A percentile compares a stretch with the other conserved stretches of the same genome.
Conservation (phyloP, 2,113 vertebrate species). For the Notothenia coriiceps region DNA sequence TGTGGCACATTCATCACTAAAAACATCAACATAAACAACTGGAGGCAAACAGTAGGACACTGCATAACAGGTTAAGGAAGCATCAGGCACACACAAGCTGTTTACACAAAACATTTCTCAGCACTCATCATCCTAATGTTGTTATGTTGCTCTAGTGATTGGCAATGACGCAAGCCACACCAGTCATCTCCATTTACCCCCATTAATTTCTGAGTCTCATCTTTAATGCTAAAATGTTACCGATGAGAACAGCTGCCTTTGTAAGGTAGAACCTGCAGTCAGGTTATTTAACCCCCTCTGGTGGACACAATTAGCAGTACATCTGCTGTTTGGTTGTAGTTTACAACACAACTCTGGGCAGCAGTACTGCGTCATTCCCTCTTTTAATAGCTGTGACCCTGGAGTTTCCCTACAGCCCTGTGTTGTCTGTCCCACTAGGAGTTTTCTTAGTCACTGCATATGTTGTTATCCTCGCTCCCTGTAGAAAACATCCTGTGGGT, state of each 20-base stretch:
- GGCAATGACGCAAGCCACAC: conserved; percentile 65
- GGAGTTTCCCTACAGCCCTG: conserved; percentile 86
- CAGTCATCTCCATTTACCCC: conserved; percentile 50
- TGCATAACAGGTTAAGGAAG: conserved; percentile 69
- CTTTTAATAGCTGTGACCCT: conserved; percentile 86
- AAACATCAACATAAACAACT: conserved; percentile 70
- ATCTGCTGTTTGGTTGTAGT: conserved; percentile 49
- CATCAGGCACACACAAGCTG: conserved; percentile 57
- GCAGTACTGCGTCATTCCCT: conserved; percentile 78
- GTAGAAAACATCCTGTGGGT: conserved; percentile 88
- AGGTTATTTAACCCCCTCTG: conserved; percentile 79
- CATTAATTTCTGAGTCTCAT: conserved; percentile 54
- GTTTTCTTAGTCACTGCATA: conserved; percentile 84
- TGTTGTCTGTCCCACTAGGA: conserved; percentile 82
- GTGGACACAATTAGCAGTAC: conserved; percentile 57
- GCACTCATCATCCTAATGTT: conserved; percentile 63
- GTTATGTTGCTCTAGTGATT: conserved; percentile 69
- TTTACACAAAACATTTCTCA: conserved; percentile 68
- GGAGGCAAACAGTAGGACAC: conserved; percentile 34
- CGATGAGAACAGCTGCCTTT: conserved; percentile 41
- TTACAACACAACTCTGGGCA: conserved; percentile 63
- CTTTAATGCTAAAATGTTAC: conserved; percentile 44
- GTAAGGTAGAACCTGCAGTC: conserved; percentile 35
- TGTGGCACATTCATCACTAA: conserved; percentile 61
- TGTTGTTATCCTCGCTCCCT: conserved; percentile 83